Conservation (phyloP, 2,113 vertebrate species). For the Upupa epops region DNA sequence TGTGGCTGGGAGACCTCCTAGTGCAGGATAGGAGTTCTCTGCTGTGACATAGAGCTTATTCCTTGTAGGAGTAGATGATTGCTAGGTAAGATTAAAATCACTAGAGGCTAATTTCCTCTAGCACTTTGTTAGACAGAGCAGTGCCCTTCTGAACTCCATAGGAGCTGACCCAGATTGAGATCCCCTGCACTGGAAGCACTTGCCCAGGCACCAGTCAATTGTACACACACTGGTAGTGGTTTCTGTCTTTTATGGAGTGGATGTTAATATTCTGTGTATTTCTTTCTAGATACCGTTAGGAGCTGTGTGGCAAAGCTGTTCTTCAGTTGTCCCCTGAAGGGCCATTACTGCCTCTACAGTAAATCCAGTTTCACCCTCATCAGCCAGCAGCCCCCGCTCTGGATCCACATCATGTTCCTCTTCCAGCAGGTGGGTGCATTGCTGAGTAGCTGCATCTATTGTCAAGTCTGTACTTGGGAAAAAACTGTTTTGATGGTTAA, state of each 20-base stretch:
- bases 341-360: slow-evolving; percentile 92
- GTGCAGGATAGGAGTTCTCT: neutral
- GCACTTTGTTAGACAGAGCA: neutral
- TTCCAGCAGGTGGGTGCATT: slow-evolving; percentile 86
- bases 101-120: neutral
- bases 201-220: neutral
- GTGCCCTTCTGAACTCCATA: neutral
- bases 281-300: slow-evolving; percentile 77
- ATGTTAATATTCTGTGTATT: neutral
- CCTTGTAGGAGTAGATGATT: neutral
- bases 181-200: rapidly evolving
- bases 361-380: slow-evolving; percentile 89
- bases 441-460: neutral
- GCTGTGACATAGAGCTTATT: neutral
- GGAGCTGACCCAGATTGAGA: neutral
- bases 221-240: neutral
- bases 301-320: slow-evolving; percentile 88
- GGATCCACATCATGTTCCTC: slow-evolving; percentile 96
- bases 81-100: neutral
- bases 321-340: slow-evolving; percentile 92
- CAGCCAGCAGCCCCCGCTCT: slow-evolving; percentile 87
- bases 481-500: neutral
- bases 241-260: neutral
- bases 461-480: rapidly evolving
- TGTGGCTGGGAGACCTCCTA: rapidly evolving